phyloP scores from a whole-genome alignment of 2,113 vertebrate species.

The Notothenia rossii region DNA sequence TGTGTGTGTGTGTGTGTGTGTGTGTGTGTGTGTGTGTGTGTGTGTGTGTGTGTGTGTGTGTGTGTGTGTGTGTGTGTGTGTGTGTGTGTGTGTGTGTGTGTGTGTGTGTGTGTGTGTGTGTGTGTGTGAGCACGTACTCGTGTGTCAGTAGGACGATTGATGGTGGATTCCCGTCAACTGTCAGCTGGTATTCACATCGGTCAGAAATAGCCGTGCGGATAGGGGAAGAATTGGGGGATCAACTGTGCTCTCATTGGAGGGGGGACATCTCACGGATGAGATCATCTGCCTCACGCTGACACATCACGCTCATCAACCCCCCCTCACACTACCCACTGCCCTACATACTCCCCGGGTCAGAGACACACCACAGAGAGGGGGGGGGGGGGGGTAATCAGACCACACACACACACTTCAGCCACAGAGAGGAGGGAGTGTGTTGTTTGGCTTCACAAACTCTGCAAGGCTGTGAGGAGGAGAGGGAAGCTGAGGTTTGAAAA shows the following conservation, averaged over 20 bases:
- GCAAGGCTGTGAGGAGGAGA: conserved; percentile 20
- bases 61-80: conserved; percentile 26
- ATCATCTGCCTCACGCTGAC: conserved; percentile 66
- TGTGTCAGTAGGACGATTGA: conserved; percentile 38
- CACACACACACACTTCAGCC: conserved; percentile 57
- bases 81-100: conserved; percentile 19
- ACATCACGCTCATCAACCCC: conserved; percentile 39
- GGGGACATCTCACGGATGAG: conserved; percentile 58
- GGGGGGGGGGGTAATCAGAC: conserved; percentile 73
- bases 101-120: too few relatives aligned
- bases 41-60: not conserved
- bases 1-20: conserved; percentile 22
- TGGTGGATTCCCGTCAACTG: conserved; percentile 50
- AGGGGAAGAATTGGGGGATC: conserved; percentile 62
- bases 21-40: not conserved
- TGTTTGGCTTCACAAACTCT: conserved; percentile 34
- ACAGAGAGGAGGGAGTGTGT: conserved; percentile 31
- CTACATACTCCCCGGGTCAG: conserved; percentile 64
- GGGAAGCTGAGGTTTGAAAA: conserved; percentile 1
- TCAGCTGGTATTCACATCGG: conserved; percentile 55
- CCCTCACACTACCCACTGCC: conserved; percentile 23
- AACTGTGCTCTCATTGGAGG: conserved; percentile 49
- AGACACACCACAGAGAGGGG: conserved; percentile 60
- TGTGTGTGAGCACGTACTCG: not conserved
- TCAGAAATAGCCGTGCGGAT: conserved; percentile 64